phyloP scores from a whole-genome alignment of 2,888 invertebrate genomes.

The Orthosia incerta region DNA sequence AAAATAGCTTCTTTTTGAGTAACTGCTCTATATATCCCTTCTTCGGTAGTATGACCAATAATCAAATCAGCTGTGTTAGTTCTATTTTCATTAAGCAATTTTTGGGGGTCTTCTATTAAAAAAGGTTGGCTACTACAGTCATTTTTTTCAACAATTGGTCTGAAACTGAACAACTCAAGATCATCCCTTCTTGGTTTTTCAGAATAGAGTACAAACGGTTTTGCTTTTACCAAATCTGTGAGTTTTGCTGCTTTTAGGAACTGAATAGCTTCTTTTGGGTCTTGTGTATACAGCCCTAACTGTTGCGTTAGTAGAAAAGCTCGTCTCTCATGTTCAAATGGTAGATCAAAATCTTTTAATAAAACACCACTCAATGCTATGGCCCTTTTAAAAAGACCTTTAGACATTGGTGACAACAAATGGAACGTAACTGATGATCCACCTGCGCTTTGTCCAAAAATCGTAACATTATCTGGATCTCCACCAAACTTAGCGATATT shows the following conservation, averaged over 20 bases:
- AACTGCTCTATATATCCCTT: conserved; percentile 82
- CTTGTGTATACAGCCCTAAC: conserved; percentile 66
- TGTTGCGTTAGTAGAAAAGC: conserved; percentile 68
- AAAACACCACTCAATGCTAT: conserved; percentile 70
- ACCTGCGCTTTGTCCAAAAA: conserved; percentile 68
- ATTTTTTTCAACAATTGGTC: conserved; percentile 68
- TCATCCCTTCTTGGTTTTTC: conserved; percentile 29
- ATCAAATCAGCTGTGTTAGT: conserved; percentile 90
- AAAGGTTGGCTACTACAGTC: conserved; percentile 61
- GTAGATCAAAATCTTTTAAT: conserved; percentile 66
- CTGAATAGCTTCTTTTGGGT: conserved; percentile 60
- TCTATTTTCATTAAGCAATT: conserved; percentile 76
- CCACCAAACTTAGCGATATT: conserved; percentile 66
- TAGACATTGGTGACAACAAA: conserved; percentile 71
- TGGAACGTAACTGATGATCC: conserved; percentile 55
- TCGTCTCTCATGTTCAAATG: conserved; percentile 64
- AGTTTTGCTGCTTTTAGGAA: conserved; percentile 59
- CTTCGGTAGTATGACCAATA: conserved; percentile 92
- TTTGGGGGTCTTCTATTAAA: conserved; percentile 58
- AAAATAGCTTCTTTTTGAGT: conserved; percentile 33
- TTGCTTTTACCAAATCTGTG: conserved; percentile 17
- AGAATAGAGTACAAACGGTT: conserved; percentile 28
- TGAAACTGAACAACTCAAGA: conserved; percentile 39
- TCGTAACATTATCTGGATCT: conserved; percentile 64
- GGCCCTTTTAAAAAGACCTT: conserved; percentile 68